phyloP scores from a whole-genome alignment of 2,113 vertebrate species.

The Chelonoidis abingdonii region DNA sequence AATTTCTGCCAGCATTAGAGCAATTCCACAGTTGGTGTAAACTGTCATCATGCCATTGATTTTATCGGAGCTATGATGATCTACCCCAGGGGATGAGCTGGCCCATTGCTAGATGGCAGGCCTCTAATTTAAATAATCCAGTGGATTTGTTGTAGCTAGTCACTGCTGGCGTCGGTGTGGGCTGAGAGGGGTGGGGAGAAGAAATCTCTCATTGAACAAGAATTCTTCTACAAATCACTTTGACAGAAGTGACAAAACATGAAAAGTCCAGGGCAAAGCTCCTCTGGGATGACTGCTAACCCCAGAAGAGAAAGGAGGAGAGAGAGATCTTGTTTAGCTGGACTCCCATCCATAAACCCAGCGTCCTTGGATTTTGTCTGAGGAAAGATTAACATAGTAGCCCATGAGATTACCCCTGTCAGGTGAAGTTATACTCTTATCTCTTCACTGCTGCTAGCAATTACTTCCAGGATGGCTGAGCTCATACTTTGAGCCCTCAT shows the following conservation, averaged over 20 bases:
- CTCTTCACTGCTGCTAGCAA: constrained; percentile 46
- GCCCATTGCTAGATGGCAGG: constrained; percentile 60
- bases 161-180: constrained; percentile 52
- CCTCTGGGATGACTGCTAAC: constrained; percentile 17
- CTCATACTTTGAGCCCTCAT: constrained; percentile 11
- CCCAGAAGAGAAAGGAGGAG: background rate
- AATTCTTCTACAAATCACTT: constrained; percentile 60
- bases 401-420: constrained; percentile 50
- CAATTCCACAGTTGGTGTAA: background rate
- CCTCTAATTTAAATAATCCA: constrained; percentile 66
- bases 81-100: background rate
- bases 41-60: background rate
- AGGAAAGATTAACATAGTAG: constrained; percentile 3
- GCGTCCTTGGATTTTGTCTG: background rate
- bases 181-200: background rate
- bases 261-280: constrained; percentile 65
- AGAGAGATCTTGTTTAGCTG: background rate
- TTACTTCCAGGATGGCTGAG: constrained; percentile 58
- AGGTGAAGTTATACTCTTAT: constrained; percentile 44
- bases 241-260: constrained; percentile 45
- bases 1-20: constrained; percentile 64
- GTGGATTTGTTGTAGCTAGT: constrained; percentile 56
- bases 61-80: background rate
- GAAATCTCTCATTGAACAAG: background rate
- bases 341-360: background rate